These are phyloP conservation scores for Erpetoichthys calabaricus DNA, from an alignment of 2,797 vertebrate species.

Conservation along the genomic window DNA sequence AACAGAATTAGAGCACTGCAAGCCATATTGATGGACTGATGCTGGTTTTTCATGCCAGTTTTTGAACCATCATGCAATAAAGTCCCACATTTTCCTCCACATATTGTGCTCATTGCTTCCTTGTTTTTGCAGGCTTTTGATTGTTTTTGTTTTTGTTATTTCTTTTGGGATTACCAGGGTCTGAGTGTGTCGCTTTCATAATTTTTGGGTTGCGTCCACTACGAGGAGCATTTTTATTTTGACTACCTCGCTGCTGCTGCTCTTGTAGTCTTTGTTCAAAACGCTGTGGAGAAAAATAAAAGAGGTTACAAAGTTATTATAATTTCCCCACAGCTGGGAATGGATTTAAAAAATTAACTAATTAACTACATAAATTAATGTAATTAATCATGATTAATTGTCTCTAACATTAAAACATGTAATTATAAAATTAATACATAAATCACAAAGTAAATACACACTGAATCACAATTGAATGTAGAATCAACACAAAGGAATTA, in stretches of 20 bases:
- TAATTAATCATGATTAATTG: no score
- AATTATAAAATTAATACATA: no score
- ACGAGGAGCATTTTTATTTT: neutral
- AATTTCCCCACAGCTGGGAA: no score
- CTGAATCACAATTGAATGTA: no score
- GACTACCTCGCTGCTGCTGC: slow-evolving; percentile 3
- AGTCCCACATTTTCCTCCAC: neutral
- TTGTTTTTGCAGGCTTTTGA: slow-evolving; percentile 5
- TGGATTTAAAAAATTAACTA: no score
- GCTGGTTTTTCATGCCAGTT: no score
- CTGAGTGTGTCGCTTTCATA: neutral
- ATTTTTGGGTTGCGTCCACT: slow-evolving; percentile 6
- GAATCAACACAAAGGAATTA: no score
- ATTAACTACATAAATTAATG: no score
- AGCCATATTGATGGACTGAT: no score
- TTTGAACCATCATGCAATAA: neutral
- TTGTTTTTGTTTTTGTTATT: slow-evolving; percentile 11
- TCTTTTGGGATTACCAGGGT: slow-evolving; percentile 6
- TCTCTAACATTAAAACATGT: no score
- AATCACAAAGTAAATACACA: no score
- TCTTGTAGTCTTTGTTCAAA: slow-evolving; percentile 14
- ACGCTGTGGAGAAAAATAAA: slow-evolving; percentile 6
- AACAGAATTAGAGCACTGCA: no score
- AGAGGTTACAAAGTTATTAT: neutral
- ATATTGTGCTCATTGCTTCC: neutral